Evolutionary conservation across 2,888 invertebrate genomes (phyloP).

Genomic region (Sabatieria punctata): DNA sequence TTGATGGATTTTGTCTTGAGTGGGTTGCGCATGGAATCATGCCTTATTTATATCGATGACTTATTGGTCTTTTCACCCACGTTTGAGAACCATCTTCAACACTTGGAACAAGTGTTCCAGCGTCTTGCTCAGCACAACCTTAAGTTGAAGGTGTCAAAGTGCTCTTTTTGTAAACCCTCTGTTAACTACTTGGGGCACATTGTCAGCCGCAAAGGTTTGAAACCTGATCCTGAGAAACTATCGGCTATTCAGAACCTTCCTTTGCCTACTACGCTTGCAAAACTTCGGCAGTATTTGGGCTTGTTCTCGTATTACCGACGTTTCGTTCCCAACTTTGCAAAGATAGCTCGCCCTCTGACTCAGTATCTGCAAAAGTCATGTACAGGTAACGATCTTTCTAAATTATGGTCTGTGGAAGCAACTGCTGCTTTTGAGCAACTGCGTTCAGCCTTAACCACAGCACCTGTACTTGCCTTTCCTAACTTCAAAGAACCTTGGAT

Average conservation of each 20-base stretch:
- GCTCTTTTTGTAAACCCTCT: conserved; percentile 6
- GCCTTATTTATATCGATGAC: conserved; percentile 13
- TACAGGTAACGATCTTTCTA: conserved; percentile 6
- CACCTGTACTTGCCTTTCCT: conserved; percentile 16
- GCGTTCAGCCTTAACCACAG: conserved; percentile 3
- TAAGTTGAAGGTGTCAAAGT: conserved; percentile 22
- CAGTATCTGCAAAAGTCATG: conserved; percentile 1
- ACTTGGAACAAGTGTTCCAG: conserved; percentile 14
- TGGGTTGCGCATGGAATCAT: background rate
- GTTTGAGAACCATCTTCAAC: conserved; percentile 17
- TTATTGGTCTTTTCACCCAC: conserved; percentile 9
- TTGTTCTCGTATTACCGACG: conserved; percentile 24
- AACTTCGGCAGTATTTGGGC: conserved; percentile 19
- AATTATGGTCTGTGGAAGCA: conserved; percentile 12
- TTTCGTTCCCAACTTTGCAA: conserved; percentile 11
- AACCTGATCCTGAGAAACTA: conserved; percentile 19
- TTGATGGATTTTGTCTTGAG: background rate
- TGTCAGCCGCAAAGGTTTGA: conserved; percentile 19
- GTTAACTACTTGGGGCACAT: conserved; percentile 28
- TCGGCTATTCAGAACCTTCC: conserved; percentile 16
- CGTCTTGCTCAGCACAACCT: conserved; percentile 5
- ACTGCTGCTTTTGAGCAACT: conserved; percentile 8
- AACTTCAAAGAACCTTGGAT: conserved; percentile 16
- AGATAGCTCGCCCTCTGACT: conserved; percentile 4
- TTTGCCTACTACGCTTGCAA: conserved; percentile 13